Base-by-base conservation (phyloP, 2,888 invertebrate species). In the Lasioglossum malachurum region DNA sequence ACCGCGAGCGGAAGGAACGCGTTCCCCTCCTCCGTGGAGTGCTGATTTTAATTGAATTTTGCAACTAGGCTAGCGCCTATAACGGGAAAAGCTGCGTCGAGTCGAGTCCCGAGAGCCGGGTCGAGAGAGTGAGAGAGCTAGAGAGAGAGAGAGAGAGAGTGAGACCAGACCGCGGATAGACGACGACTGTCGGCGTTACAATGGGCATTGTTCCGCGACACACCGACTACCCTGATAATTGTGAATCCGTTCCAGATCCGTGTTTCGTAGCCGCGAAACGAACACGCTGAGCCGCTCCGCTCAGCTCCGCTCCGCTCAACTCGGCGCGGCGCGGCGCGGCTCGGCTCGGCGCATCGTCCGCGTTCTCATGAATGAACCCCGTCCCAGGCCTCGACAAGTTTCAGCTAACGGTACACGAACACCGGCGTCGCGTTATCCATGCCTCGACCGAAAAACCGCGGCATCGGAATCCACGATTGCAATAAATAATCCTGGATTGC, bases 21-120 rank as follows among this genome's bases (percentile, higher is more conserved):
- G 67, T 19, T 31, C 64, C 60, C 31, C 64, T 31, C 16, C 31
- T 16, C 0, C 64, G 14, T 16, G 27, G 16, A 64, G 16, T 14
- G 89, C 92, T 92, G 91, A 92, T 92, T 93, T 92, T 93, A 93
- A 93, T 93, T 93, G 93, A 93, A 93, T 93, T 93, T 93, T 80
- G 89, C 89, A 93, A 93, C 91, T 93, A 91, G 93, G 93, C 91
- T 92, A 92, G 88, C 91, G 85, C 80, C 77, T 81, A 74, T 81
- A 87, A 83, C 85, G 81, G 87, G 87, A 84, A 86, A 84, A 83
- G 83, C 83, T n/a, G 60, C 41, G 12, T 7, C 31, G 35, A 5
- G 60, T 14, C 67, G 67, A 35, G 35, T 16, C 67, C 16, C 31
- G 67, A 31, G 31, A 27, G 64, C 5, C 27, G 27, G 31, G 60